Percentiles rank a stretch among this genome's conserved stretches.
Evolutionary conservation across 92 coral and sea anemone genomes (phyloP).

Genomic region (Epizoanthus rinbou): DNA sequence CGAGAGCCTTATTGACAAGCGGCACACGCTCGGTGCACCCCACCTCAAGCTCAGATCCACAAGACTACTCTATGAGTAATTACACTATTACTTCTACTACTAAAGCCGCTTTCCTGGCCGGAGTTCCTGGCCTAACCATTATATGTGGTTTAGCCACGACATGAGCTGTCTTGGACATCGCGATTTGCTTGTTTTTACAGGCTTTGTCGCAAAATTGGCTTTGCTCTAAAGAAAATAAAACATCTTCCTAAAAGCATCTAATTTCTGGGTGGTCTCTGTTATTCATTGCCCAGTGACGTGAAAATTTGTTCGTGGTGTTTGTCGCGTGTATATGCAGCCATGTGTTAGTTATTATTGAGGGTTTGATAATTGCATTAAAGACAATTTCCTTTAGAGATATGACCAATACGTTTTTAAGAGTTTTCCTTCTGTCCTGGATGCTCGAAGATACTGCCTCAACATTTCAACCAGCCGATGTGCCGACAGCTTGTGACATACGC

Average conservation of each 20-base stretch:
- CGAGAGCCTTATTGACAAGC: slow-evolving; percentile 84
- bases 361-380: slow-evolving; percentile 35
- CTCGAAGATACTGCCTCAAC: neutral
- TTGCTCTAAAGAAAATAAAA: slow-evolving; percentile 42
- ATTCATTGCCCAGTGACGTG: slow-evolving; percentile 32
- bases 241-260: slow-evolving; percentile 37
- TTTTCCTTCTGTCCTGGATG: slow-evolving; percentile 31
- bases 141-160: neutral
- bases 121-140: neutral
- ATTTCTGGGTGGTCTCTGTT: slow-evolving; percentile 31
- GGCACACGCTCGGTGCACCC: slow-evolving; percentile 61
- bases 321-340: slow-evolving; percentile 41
- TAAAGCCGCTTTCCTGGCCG: neutral
- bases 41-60: slow-evolving; percentile 35
- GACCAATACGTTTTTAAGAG: neutral
- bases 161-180: slow-evolving; percentile 13
- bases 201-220: slow-evolving; percentile 3
- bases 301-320: slow-evolving; percentile 10
- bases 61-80: slow-evolving; percentile 12
- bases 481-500: slow-evolving; percentile 36
- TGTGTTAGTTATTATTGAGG: slow-evolving; percentile 28
- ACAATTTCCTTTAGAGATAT: slow-evolving; percentile 27
- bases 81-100: neutral
- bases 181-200: slow-evolving; percentile 58
- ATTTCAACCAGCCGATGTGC: neutral